Percentiles rank a stretch among this genome's conserved stretches.
phyloP scores from a whole-genome alignment of 2,888 invertebrate genomes.

The Portevinia maculata region DNA sequence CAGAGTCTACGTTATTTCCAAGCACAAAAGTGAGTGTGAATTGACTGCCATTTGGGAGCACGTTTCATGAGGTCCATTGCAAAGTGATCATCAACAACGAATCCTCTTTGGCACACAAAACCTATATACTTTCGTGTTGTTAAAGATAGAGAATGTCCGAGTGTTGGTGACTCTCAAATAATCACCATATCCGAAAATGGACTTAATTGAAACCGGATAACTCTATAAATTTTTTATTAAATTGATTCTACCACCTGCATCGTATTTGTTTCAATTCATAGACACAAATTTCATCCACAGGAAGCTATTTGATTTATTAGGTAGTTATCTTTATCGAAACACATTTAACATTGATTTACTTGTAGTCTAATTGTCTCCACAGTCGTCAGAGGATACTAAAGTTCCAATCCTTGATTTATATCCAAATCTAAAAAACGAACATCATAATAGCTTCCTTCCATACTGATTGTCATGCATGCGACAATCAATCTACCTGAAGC shows the following conservation, averaged over 20 bases:
- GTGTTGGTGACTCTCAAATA: no score
- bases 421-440: conserved; percentile 39
- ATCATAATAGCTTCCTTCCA: conserved; percentile 44
- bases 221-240: no score
- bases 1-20: no score
- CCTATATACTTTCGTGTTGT: no score
- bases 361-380: conserved; percentile 33
- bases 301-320: conserved; percentile 63
- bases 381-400: conserved; percentile 38
- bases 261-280: not conserved
- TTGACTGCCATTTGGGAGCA: no score
- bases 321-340: conserved; percentile 23
- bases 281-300: conserved; percentile 1
- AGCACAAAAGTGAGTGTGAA: no score
- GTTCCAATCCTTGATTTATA: conserved; percentile 50
- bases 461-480: conserved; percentile 37
- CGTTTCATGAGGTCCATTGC: no score
- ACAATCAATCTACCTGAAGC: conserved; percentile 55
- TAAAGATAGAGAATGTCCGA: no score
- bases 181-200: no score
- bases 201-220: no score
- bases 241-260: not conserved
- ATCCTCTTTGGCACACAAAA: no score
- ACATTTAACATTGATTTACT: conserved; percentile 49
- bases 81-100: no score